These are phyloP conservation scores for Phyllostomus discolor DNA, from an alignment of 2,113 vertebrate genomes.

Conservation along the genomic window DNA sequence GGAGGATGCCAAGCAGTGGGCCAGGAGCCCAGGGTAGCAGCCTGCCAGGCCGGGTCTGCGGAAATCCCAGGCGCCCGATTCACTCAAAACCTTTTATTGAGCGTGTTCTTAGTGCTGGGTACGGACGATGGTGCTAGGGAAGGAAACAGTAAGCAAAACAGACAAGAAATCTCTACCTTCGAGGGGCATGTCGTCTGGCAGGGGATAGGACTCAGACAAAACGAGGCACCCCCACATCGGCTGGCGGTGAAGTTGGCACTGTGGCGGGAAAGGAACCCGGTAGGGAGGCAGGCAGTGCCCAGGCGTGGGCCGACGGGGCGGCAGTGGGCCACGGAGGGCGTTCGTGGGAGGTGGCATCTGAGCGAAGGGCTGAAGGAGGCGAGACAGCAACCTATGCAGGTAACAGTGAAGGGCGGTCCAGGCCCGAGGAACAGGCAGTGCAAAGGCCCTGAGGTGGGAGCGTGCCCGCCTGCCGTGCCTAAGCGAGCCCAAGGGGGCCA, in stretches of 20 bases:
- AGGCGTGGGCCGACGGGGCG: background rate
- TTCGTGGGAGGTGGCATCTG: background rate
- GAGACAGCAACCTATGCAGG: background rate
- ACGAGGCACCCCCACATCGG: background rate
- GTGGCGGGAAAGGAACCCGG: background rate
- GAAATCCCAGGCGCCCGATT: background rate
- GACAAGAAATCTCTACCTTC: background rate
- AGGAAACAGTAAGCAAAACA: background rate
- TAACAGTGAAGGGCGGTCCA: background rate
- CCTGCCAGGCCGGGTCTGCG: background rate
- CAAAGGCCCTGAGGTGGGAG: background rate
- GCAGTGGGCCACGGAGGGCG: background rate
- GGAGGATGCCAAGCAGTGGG: background rate
- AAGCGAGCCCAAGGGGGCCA: background rate
- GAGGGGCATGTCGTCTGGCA: background rate
- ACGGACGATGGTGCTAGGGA: background rate
- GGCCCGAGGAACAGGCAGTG: fast-evolving
- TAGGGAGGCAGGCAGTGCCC: background rate
- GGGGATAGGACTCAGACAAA: background rate
- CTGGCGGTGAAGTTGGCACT: background rate
- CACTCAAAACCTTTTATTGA: background rate
- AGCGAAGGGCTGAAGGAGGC: background rate
- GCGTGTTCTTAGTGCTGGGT: background rate
- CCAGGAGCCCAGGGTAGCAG: background rate
- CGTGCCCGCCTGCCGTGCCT: fast-evolving